Conservation (phyloP, 1,140 invertebrate species). For the Cherax destructor region DNA sequence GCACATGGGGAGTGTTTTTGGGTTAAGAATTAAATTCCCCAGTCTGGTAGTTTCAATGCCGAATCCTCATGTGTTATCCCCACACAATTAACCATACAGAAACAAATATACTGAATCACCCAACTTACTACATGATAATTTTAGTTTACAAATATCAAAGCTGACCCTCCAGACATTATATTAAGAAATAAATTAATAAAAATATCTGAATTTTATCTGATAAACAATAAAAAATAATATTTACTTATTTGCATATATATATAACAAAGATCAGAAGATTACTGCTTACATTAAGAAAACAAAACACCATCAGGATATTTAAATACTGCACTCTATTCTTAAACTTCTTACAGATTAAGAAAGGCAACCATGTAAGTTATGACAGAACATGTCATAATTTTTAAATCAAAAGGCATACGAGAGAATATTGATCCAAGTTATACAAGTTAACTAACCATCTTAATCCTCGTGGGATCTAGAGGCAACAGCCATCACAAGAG, state of each 20-base stretch:
- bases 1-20: neutral
- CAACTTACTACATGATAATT: slow-evolving; percentile 20
- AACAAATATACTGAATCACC: neutral
- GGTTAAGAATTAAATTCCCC: neutral
- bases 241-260: neutral
- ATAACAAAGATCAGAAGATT: neutral
- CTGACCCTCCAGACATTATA: slow-evolving; percentile 6
- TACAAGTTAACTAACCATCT: neutral
- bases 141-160: neutral
- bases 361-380: too few relatives aligned
- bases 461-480: neutral
- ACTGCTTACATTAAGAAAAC: neutral
- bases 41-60: neutral
- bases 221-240: neutral
- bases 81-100: neutral
- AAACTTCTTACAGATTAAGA: too few relatives aligned
- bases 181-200: neutral
- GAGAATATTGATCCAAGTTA: neutral
- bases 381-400: too few relatives aligned
- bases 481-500: neutral
- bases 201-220: neutral
- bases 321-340: neutral
- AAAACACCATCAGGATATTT: neutral
- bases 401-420: neutral
- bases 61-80: neutral